Base-by-base conservation (phyloP, 1,140 invertebrate genomes). In the Mylabris phalerata region DNA sequence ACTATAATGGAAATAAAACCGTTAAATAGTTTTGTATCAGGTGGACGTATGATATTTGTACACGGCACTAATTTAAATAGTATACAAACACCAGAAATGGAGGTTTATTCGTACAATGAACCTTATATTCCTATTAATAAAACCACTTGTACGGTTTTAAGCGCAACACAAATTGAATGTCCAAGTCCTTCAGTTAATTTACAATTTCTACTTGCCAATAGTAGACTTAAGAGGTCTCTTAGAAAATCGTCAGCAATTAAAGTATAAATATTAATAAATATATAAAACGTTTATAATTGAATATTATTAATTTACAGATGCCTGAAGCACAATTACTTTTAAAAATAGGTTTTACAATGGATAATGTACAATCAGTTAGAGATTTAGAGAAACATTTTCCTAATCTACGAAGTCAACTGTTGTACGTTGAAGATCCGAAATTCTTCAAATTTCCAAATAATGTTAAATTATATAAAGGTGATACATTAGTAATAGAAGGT, bases 401-500 rank as follows among this genome's bases (percentile, higher is more conserved):
- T 57, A 85, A 82, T 62, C 77, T 94, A 4, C 77, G 86, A 24
- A 87, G 86, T 49, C 86, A 87, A 39, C 79, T 98, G 67, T 77
- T 89, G 0, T 98, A 97, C 75, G 89, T 93, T 10, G 86, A 92
- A 51, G 95, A 99, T 81, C 96, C 96, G 0, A 86, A 87, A 63
- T 93, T 97, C 70, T 87, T 87, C 64, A 83, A 89, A 51, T 98
- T 98, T 75, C 84, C 87, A 0, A 88, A 88, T 64, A 80, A 83
- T 50, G 80, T 94, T 2, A 96, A 97, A 74, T 80, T 90, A 0
- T 94, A 95, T 68, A 95, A 96, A 71, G 94, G 93, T 27, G 95
- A 98, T 73, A 90, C 92, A 3, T 75, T 98, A 44, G 94, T 98
- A 1, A 95, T 98, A 65, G 93, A 97, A 76, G 94, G 94, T 5